These are phyloP conservation scores for Phragmatobia fuliginosa DNA, from an alignment of 2,888 invertebrate species.

Conservation along the genomic window DNA sequence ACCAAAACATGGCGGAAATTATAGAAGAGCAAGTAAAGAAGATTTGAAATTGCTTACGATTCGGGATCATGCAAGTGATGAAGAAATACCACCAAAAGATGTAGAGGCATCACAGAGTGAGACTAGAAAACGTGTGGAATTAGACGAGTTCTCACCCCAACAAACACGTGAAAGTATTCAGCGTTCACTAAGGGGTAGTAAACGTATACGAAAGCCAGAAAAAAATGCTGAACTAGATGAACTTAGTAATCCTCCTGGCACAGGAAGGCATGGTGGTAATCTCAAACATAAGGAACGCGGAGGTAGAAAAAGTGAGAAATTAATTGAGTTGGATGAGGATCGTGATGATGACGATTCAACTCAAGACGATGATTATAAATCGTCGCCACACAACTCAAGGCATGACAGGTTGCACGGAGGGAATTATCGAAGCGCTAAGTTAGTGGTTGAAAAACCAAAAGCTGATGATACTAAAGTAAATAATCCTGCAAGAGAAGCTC, in stretches of 20 bases:
- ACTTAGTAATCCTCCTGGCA: conserved; percentile 48
- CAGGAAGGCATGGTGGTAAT: conserved; percentile 67
- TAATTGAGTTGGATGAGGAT: conserved; percentile 69
- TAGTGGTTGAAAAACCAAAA: conserved; percentile 51
- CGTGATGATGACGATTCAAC: conserved; percentile 52
- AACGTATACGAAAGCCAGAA: conserved; percentile 49
- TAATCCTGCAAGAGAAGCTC: conserved; percentile 50
- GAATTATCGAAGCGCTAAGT: conserved; percentile 75
- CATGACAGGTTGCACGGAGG: conserved; percentile 75
- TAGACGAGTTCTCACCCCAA: conserved; percentile 48
- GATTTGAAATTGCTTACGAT: conserved; percentile 26
- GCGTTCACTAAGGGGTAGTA: conserved; percentile 52
- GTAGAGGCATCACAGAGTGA: conserved; percentile 70
- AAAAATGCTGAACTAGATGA: conserved; percentile 66
- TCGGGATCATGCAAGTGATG: conserved; percentile 18
- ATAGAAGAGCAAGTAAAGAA: conserved; percentile 65
- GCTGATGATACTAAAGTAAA: conserved; percentile 42
- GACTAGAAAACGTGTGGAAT: conserved; percentile 60
- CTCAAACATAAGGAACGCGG: conserved; percentile 54
- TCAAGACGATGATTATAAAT: conserved; percentile 55
- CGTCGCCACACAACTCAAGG: conserved; percentile 51
- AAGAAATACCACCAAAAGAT: conserved; percentile 51
- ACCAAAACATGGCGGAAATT: conserved; percentile 82
- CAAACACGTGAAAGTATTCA: conserved; percentile 61
- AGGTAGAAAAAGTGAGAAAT: conserved; percentile 62